Percentiles rank a stretch among this genome's conserved stretches.
Evolutionary conservation across 2,888 invertebrate genomes (phyloP).

Genomic region (Itoplectis maculator): DNA sequence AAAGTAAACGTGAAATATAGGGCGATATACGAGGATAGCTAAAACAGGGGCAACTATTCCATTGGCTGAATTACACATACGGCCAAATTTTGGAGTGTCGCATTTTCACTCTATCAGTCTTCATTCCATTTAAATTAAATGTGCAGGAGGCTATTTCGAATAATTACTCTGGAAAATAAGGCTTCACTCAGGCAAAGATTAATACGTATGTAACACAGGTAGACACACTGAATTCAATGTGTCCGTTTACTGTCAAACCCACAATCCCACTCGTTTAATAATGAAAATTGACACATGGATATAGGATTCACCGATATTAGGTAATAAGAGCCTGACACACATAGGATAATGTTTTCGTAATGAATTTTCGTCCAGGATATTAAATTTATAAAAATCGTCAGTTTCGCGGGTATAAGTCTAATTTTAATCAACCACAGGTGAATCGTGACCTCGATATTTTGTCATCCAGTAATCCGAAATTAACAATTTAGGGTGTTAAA

Average conservation of each 20-base stretch:
- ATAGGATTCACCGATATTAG: neutral
- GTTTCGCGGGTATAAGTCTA: too few species aligned
- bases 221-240: neutral
- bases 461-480: too few species aligned
- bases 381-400: neutral
- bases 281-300: neutral
- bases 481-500: too few species aligned
- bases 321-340: neutral
- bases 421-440: neutral
- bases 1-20: too few species aligned
- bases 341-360: neutral
- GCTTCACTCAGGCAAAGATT: neutral
- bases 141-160: neutral
- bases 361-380: too few species aligned
- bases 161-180: neutral
- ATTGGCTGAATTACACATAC: neutral
- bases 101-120: constrained; percentile 7
- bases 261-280: neutral
- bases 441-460: neutral
- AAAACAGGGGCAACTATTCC: too few species aligned
- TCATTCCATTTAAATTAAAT: neutral
- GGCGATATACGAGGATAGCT: too few species aligned
- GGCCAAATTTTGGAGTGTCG: neutral
- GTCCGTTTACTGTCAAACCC: neutral
- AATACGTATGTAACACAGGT: neutral